Evolutionary conservation across 2,888 invertebrate genomes (phyloP).

Genomic region (Leucophora obtusa): DNA sequence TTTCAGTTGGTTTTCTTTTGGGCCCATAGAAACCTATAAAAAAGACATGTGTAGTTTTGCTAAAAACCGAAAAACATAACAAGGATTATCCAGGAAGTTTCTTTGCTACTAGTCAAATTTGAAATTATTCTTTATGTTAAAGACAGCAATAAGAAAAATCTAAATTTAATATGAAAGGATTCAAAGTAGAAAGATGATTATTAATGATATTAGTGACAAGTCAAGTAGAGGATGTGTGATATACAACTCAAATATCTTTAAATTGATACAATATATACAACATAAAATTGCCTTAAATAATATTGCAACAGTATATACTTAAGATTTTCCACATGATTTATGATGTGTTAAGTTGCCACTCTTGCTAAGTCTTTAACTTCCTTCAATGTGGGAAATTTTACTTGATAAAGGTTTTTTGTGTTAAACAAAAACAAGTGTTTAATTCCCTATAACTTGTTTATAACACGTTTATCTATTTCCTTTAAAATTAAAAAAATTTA

Average conservation of each 20-base stretch:
- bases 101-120: slow-evolving; percentile 51
- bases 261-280: neutral
- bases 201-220: slow-evolving; percentile 75
- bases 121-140: slow-evolving; percentile 47
- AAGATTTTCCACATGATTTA: slow-evolving; percentile 48
- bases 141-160: slow-evolving; percentile 49
- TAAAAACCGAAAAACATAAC: neutral
- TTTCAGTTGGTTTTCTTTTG: neutral
- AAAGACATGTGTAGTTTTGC: slow-evolving; percentile 38
- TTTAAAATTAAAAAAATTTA: neutral
- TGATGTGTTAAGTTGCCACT: slow-evolving; percentile 58
- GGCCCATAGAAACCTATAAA: neutral
- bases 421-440: slow-evolving; percentile 15
- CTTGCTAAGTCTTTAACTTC: neutral
- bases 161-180: slow-evolving; percentile 57
- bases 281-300: slow-evolving; percentile 1
- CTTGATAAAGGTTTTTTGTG: neutral
- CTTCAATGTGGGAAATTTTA: neutral
- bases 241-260: neutral
- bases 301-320: neutral
- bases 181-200: slow-evolving; percentile 73
- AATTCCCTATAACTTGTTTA: neutral
- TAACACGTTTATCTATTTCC: slow-evolving; percentile 3
- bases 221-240: slow-evolving; percentile 18
- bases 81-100: slow-evolving; percentile 12